Percentiles rank a stretch among this genome's conserved stretches.
These are phyloP conservation scores for Melanerpes formicivorus DNA, from an alignment of 2,113 vertebrate species.

Conservation along the genomic window DNA sequence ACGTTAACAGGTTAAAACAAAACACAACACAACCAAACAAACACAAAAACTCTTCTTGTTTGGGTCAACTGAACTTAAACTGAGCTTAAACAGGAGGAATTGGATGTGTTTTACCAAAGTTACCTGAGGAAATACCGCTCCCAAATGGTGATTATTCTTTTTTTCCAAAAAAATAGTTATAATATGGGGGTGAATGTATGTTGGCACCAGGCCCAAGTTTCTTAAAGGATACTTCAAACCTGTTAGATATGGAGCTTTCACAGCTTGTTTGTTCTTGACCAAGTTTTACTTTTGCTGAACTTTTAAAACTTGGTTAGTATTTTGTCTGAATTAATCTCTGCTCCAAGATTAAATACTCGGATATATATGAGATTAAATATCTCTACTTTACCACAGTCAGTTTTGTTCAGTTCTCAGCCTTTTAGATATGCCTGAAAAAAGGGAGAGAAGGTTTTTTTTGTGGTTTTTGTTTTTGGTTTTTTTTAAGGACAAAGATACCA, in stretches of 20 bases:
- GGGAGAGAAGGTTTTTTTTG: background rate
- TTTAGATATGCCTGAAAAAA: background rate
- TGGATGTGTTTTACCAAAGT: background rate
- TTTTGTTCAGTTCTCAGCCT: background rate
- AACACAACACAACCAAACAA: background rate
- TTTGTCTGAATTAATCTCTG: background rate
- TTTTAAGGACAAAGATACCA: background rate
- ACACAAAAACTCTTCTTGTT: background rate
- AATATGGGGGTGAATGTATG: background rate
- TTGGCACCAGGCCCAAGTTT: background rate
- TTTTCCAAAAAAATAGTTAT: background rate
- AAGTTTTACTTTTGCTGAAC: background rate
- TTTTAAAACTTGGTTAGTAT: background rate
- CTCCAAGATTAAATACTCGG: background rate
- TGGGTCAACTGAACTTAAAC: background rate
- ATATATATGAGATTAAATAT: background rate
- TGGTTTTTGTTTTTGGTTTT: background rate
- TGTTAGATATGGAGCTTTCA: background rate
- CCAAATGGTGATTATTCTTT: background rate
- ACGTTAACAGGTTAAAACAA: background rate
- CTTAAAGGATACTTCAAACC: background rate
- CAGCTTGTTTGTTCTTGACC: background rate
- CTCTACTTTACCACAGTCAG: background rate
- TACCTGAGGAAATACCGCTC: slow-evolving; percentile 50
- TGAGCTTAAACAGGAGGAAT: slow-evolving; percentile 5